Percentiles rank a stretch among this genome's conserved stretches.
phyloP scores from a whole-genome alignment of 2,113 vertebrate species.

The Anseranas semipalmata region DNA sequence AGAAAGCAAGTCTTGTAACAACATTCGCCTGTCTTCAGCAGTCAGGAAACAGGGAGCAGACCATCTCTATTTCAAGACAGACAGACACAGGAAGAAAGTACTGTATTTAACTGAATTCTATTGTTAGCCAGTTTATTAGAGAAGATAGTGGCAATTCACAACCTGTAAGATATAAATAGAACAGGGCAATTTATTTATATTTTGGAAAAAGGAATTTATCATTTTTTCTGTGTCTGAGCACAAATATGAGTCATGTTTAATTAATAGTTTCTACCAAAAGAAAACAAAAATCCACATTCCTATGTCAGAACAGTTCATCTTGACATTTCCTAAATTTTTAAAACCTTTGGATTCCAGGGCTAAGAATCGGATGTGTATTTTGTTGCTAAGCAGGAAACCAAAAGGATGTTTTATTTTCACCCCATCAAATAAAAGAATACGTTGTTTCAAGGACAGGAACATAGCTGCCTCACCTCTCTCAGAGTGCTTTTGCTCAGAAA shows the following conservation, averaged over 20 bases:
- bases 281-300: not conserved
- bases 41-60: not conserved
- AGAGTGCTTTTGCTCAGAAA: not conserved
- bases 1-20: not conserved
- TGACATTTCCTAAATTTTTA: not conserved
- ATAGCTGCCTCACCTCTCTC: not conserved
- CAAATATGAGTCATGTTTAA: not conserved
- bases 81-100: not conserved
- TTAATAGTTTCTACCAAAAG: not conserved
- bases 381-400: not conserved
- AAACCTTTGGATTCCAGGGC: not conserved
- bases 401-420: not conserved
- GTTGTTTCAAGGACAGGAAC: not conserved
- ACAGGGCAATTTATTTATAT: not conserved
- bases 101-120: not conserved
- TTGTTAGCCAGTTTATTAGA: not conserved
- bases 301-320: not conserved
- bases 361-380: not conserved
- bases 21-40: not conserved
- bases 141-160: not conserved
- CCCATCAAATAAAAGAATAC: not conserved
- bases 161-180: not conserved
- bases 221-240: not conserved
- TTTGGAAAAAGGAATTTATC: not conserved
- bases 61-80: not conserved